Conservation (phyloP, 2,797 vertebrate species). For the Propithecus perrieri region DNA sequence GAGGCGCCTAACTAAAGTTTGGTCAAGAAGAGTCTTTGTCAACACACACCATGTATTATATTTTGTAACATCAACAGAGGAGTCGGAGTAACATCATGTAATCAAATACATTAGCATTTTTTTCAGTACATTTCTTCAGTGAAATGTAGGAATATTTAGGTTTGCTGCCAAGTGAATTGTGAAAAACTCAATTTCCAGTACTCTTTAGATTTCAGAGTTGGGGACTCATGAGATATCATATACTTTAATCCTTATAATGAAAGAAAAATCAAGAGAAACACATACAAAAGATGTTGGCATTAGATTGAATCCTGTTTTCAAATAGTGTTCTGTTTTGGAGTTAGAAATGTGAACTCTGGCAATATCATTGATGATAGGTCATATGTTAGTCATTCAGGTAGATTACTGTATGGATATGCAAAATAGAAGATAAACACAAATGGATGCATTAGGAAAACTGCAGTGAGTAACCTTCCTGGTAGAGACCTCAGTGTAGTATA, state of each 20-base stretch:
- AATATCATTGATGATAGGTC: background rate
- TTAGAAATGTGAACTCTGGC: slow-evolving; percentile 5
- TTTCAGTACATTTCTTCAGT: background rate
- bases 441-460: background rate
- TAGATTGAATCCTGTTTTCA: background rate
- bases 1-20: background rate
- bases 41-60: background rate
- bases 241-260: background rate
- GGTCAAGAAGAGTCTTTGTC: background rate
- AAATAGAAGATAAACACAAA: background rate
- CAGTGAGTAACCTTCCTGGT: background rate
- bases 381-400: background rate
- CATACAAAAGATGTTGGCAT: background rate
- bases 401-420: background rate
- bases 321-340: background rate
- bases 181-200: background rate
- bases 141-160: background rate
- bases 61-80: background rate
- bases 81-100: background rate
- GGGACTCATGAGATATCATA: background rate
- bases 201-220: background rate
- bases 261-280: background rate
- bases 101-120: background rate
- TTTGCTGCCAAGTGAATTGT: slow-evolving; percentile 31
- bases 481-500: background rate